These are phyloP conservation scores for Neoniphon sammara DNA, from an alignment of 2,797 vertebrate species.

Conservation along the genomic window DNA sequence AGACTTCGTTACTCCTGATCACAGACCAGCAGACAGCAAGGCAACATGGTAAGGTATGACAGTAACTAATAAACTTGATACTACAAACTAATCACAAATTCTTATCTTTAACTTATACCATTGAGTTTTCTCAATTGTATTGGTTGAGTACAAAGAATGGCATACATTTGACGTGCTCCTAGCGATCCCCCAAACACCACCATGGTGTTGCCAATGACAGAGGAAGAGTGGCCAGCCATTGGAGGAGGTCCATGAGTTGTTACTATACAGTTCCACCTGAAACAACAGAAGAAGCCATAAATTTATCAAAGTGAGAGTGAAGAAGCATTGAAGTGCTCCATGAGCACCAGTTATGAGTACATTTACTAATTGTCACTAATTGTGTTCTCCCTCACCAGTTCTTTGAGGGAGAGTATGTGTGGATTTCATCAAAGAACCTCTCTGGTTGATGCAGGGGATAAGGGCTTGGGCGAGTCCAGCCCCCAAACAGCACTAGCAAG, in stretches of 20 bases:
- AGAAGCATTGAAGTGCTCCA: background rate
- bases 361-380: background rate
- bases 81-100: background rate
- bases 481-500: constrained; percentile 95
- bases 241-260: constrained; percentile 97
- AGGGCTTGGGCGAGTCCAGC: constrained; percentile 97
- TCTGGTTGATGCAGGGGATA: constrained; percentile 98
- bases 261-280: constrained; percentile 99
- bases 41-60: constrained; percentile 2
- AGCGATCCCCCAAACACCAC: constrained; percentile 97
- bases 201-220: constrained; percentile 95
- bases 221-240: constrained; percentile 98
- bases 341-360: background rate
- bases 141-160: background rate
- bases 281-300: constrained; percentile 7
- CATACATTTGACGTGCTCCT: constrained; percentile 96
- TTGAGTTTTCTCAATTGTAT: background rate
- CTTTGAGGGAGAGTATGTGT: constrained; percentile 98
- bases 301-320: background rate
- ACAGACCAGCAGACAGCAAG: constrained; percentile 23
- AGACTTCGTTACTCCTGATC: constrained; percentile 96
- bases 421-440: constrained; percentile 98
- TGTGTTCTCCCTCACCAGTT: constrained; percentile 88
- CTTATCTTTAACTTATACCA: background rate
- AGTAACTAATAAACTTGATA: background rate